phyloP scores from a whole-genome alignment of 2,113 vertebrate species.

The Chionomys nivalis region DNA sequence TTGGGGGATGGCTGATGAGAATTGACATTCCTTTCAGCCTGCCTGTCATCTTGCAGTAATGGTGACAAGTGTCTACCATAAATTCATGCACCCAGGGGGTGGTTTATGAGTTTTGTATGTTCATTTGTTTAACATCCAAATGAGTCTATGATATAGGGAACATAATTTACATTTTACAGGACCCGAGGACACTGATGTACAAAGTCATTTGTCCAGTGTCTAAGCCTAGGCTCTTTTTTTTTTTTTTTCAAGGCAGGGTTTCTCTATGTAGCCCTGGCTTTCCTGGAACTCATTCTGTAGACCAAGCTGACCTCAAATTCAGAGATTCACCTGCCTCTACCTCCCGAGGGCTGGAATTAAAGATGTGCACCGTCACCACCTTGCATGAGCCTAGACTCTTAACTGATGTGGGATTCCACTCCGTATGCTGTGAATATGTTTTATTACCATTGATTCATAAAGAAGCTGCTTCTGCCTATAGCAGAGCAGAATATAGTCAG shows the following conservation, averaged over 20 bases:
- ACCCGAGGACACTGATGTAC: neutral
- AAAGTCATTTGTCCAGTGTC: neutral
- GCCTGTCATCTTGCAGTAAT: neutral
- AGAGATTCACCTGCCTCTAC: neutral
- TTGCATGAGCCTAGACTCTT: neutral
- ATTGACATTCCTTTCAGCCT: neutral
- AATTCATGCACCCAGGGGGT: neutral
- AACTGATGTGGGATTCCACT: no score
- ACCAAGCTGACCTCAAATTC: neutral
- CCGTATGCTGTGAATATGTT: no score
- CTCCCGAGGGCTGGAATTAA: neutral
- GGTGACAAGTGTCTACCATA: neutral
- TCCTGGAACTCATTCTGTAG: neutral
- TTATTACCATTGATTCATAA: no score
- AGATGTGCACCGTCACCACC: rapidly evolving
- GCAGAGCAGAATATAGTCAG: no score
- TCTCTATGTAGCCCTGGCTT: neutral
- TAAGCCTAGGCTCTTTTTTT: neutral
- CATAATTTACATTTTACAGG: neutral
- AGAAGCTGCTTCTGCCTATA: no score
- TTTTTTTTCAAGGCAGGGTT: neutral
- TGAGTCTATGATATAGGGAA: neutral
- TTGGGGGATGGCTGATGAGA: neutral
- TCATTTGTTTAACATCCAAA: constrained; percentile 13
- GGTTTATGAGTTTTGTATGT: neutral